Evolutionary conservation across 2,113 vertebrate genomes (phyloP).

Genomic region (Crotalus tigris): DNA sequence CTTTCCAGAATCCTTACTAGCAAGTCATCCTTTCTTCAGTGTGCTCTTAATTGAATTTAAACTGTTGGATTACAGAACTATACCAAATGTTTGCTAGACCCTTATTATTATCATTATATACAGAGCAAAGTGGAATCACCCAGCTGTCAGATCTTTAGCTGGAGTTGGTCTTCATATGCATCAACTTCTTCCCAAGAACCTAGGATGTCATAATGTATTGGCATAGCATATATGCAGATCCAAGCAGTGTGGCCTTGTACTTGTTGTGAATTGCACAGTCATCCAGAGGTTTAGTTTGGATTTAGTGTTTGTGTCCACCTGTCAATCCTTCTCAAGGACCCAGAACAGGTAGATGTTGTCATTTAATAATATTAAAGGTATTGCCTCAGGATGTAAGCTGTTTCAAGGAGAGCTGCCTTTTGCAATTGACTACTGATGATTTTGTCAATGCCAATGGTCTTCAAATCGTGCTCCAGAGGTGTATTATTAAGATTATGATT

Average conservation of each 20-base stretch:
- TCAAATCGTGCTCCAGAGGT: background rate
- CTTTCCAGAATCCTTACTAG: background rate
- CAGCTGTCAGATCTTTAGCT: background rate
- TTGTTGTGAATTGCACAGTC: background rate
- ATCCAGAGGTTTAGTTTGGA: background rate
- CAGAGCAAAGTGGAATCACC: background rate
- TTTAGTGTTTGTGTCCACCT: background rate
- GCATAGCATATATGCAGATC: background rate
- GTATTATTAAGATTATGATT: background rate
- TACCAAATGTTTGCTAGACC: conserved; percentile 26
- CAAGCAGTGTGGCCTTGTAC: background rate
- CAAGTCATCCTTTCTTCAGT: background rate
- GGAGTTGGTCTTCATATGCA: background rate
- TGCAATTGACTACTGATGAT: background rate
- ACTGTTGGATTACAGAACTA: background rate
- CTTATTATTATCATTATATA: background rate
- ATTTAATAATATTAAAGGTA: background rate
- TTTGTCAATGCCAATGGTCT: background rate
- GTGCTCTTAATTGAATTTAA: background rate
- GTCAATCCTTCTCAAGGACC: background rate
- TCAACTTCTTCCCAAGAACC: background rate
- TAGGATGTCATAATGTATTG: background rate
- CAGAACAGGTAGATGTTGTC: background rate
- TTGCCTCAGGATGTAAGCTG: background rate
- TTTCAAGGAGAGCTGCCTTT: background rate